Base-by-base conservation (phyloP, 2,113 vertebrate species). In the Rallus limicola region DNA sequence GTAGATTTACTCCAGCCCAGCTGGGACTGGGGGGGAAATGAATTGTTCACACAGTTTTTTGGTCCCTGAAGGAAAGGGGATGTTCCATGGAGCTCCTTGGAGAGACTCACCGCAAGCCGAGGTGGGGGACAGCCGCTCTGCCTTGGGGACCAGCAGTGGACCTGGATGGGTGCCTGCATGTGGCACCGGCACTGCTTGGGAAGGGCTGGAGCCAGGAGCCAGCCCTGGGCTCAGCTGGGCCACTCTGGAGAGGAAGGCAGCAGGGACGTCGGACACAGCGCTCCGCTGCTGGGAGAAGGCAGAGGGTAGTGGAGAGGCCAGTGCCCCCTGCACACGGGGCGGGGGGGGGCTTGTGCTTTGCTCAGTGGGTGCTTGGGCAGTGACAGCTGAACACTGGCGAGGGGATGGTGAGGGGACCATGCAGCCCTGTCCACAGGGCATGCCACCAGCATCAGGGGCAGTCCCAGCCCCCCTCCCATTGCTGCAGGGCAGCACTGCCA, bases 91-190 rank as follows among this genome's bases (percentile, higher is more conserved):
- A 59, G 70, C 26, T 56, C 20, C 50, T 86, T 31, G 34, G 62
- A 5, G 42, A 87, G 44, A 95, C 93, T 99, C 97, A 92, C 98
- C 97, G 1, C 98, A 98, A 31, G 96, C 93, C 1, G 97, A 98
- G 1, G 98, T 98, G 5, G 99, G 99, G 5, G 99, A 99, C 3
- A 99, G 98, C 34, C 97, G 98, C 97, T 99, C 99, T 1, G 96
- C 98, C 97, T 99, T 99, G 88, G 99, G 99, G 74, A 98, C 86
- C 33, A 98, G 95, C 82, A 91, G 90, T 20, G 96, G 71, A 71
- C 36, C 95, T 4, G 96, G 86, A 88, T 38, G 93, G 6, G 48
- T 92, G 65, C 64, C 48, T 0, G 21, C 65, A 28, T 59, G 71
- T 0, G 79, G 70, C 74, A 68, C 42, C 6, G 85, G 86, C 53